Percentiles rank a stretch among this genome's conserved stretches.
phyloP scores from a whole-genome alignment of 2,113 vertebrate species.

The Archilochus colubris region DNA sequence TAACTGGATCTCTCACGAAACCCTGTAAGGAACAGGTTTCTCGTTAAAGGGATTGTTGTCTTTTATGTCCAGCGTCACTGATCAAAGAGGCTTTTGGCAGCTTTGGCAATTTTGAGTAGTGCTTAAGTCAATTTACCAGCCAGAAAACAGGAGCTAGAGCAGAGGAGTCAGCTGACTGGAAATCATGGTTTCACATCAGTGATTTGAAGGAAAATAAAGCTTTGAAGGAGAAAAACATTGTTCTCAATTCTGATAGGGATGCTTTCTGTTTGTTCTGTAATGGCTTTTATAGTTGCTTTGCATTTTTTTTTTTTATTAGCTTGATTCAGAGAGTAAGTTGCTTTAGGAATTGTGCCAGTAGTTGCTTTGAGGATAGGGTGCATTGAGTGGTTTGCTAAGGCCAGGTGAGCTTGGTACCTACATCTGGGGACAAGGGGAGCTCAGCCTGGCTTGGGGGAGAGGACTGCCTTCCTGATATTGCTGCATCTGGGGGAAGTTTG shows the following conservation, averaged over 20 bases:
- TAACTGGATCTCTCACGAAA: background rate
- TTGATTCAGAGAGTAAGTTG: background rate
- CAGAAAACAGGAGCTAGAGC: background rate
- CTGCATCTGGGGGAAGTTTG: background rate
- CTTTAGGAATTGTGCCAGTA: background rate
- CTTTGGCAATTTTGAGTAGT: conserved; percentile 1
- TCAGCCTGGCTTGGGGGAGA: background rate
- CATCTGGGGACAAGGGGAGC: fast-evolving
- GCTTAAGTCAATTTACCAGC: conserved; percentile 32
- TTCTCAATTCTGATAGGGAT: background rate
- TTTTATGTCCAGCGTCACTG: background rate
- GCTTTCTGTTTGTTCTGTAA: background rate
- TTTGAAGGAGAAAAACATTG: background rate
- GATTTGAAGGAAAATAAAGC: background rate
- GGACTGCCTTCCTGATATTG: background rate
- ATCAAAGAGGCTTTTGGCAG: conserved; percentile 22
- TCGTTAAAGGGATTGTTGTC: background rate
- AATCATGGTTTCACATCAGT: background rate
- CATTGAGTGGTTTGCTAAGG: background rate
- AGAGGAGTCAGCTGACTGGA: background rate
- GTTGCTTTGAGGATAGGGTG: background rate
- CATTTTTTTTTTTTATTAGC: background rate
- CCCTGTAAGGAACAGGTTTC: background rate
- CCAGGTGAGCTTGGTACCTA: background rate
- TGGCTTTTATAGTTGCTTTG: background rate